Evolutionary conservation across 2,888 invertebrate species (phyloP), one percentile per base, ranked within the genome.

Genomic region (Andrena praecox): DNA sequence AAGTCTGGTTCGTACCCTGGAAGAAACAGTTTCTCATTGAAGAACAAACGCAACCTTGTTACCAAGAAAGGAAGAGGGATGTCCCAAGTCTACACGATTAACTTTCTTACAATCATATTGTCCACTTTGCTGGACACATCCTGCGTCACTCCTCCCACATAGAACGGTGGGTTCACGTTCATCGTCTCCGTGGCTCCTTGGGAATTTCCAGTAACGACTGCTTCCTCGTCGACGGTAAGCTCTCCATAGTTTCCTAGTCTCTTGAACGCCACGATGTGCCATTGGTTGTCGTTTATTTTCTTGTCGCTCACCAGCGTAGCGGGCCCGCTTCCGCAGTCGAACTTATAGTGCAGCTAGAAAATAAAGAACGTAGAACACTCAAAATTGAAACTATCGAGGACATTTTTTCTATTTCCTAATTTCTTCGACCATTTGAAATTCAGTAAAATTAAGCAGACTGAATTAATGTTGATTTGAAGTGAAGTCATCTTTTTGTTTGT

Each of bases 101-200:
- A 27, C 4, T 72, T 48, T 29, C 91, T 89, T 84, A 93, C 93
- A 67, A 93, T 92, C 31, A 77, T 90, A 5, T 84, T 77, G 3
- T 82, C 63, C 1, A 96, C 95, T 42, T 94, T 94, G 50, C 92
- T 92, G 12, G 93, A 92, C 31, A 94, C 92, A 3, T 94, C 93
- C 1, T 95, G 95, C 16, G 95, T 94, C n/a, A 98, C 93, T 0
- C 98, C 98, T 29, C 99, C 99, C 69, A 98, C 95, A 93, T 96
- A 98, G 91, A 96, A 96, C 0, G 98, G 98, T 52, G 96, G 94
- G 12, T 94, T 94, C 0, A 98, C 95, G 69, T 96, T 95, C 3
- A 97, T 95, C 0, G 95, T 95, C 16, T 94, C 93, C 50, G 93
- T 89, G 63, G 94, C 93, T 42, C 95, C 94, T 0, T 92, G 88